Evolutionary conservation across 2,888 invertebrate species (phyloP).

Genomic region (Drosophila incognita): DNA sequence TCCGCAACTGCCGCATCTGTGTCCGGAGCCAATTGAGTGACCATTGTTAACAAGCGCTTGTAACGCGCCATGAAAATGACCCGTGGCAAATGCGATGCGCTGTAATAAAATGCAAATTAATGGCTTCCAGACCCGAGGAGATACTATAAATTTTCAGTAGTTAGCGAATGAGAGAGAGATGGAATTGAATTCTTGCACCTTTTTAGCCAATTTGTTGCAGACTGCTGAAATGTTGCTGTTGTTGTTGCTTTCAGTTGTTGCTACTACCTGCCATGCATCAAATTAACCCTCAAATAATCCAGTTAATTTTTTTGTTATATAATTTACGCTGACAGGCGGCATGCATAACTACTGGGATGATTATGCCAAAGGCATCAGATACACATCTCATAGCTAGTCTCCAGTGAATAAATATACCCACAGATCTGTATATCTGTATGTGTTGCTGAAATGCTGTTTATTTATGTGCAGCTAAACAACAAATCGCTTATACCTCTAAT

Average conservation of each 20-base stretch:
- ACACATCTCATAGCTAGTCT: slow-evolving; percentile 22
- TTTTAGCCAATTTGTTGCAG: slow-evolving; percentile 70
- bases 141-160: slow-evolving; percentile 63
- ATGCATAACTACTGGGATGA: slow-evolving; percentile 51
- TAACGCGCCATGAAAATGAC: slow-evolving; percentile 78
- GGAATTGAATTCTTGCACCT: slow-evolving; percentile 72
- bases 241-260: slow-evolving; percentile 10
- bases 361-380: slow-evolving; percentile 44
- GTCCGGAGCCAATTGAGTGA: slow-evolving; percentile 68
- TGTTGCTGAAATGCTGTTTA: slow-evolving; percentile 54
- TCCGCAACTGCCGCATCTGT: slow-evolving; percentile 60
- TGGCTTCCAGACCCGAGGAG: slow-evolving; percentile 52
- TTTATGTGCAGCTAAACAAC: slow-evolving; percentile 52
- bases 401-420: not conserved
- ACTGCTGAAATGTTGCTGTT: slow-evolving; percentile 26
- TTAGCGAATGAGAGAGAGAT: slow-evolving; percentile 24
- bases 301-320: slow-evolving; percentile 70
- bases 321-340: slow-evolving; percentile 68
- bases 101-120: slow-evolving; percentile 80
- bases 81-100: slow-evolving; percentile 76
- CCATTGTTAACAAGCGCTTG: slow-evolving; percentile 74
- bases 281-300: slow-evolving; percentile 75
- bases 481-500: slow-evolving; percentile 54
- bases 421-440: not conserved
- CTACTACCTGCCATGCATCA: slow-evolving; percentile 63